Conservation (phyloP, 2,888 invertebrate species). For the Leptura quadrifasciata region DNA sequence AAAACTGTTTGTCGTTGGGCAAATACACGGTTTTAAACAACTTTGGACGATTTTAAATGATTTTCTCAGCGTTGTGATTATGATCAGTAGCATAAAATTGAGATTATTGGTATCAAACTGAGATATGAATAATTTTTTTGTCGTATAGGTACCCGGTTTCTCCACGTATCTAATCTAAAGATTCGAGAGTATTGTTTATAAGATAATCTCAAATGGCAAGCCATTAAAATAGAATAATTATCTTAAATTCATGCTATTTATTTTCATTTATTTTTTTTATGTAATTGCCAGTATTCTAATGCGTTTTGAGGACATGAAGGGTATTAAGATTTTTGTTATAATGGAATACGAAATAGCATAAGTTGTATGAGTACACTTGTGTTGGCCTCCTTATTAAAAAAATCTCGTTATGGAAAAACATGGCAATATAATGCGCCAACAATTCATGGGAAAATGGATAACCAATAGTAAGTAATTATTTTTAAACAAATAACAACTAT, state of each 20-base stretch:
- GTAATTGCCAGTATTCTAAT: constrained; percentile 7
- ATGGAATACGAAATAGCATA: constrained; percentile 8
- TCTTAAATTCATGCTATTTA: constrained; percentile 29
- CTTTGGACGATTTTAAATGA: background rate
- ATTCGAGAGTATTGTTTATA: constrained; percentile 40
- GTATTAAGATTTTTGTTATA: constrained; percentile 16
- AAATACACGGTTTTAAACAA: background rate
- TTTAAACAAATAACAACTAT: constrained; percentile 10
- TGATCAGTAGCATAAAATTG: constrained; percentile 19
- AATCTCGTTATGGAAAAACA: constrained; percentile 28
- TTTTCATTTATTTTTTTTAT: constrained; percentile 32
- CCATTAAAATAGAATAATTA: constrained; percentile 34
- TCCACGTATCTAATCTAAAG: constrained; percentile 31
- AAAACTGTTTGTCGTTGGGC: no score
- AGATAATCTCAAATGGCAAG: constrained; percentile 31
- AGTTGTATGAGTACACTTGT: constrained; percentile 10
- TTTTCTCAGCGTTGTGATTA: background rate
- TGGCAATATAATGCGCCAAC: constrained; percentile 29
- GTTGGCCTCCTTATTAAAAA: background rate
- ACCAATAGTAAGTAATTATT: constrained; percentile 33
- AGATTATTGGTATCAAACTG: constrained; percentile 17
- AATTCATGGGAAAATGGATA: constrained; percentile 38
- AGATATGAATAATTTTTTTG: constrained; percentile 16
- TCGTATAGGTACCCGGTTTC: constrained; percentile 25
- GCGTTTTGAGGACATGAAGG: constrained; percentile 16